phyloP scores from a whole-genome alignment of 2,113 vertebrate genomes.

The Rhinopomastus cyanomelas region DNA sequence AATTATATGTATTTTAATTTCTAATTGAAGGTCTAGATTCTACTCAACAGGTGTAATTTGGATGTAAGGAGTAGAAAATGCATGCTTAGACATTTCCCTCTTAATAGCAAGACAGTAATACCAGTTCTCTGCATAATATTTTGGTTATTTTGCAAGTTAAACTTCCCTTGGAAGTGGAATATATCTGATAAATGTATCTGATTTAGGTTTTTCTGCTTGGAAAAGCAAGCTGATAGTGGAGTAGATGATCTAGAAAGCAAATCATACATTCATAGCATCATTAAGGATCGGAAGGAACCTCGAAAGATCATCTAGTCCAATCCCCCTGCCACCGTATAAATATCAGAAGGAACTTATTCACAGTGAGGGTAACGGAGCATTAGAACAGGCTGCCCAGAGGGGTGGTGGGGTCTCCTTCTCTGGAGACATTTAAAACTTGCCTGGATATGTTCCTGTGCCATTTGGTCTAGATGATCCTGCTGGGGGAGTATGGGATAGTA shows the following conservation, averaged over 20 bases:
- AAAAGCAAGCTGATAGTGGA: not conserved
- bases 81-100: not conserved
- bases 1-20: not conserved
- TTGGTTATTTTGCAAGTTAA: not conserved
- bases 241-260: not conserved
- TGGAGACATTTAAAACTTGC: too few species aligned
- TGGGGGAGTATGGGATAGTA: not conserved
- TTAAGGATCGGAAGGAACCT: too few species aligned
- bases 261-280: too few species aligned
- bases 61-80: not conserved
- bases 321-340: too few species aligned
- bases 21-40: not conserved
- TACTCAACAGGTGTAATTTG: not conserved
- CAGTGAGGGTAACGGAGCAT: too few species aligned
- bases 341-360: too few species aligned
- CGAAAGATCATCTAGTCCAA: too few species aligned
- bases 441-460: too few species aligned
- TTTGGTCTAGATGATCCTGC: too few species aligned
- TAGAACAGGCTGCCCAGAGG: too few species aligned
- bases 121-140: not conserved
- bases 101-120: not conserved
- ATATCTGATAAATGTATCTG: not conserved
- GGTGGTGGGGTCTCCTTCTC: too few species aligned
- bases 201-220: not conserved
- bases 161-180: not conserved